Evolutionary conservation across 2,888 invertebrate species (phyloP).

Genomic region (Lithodes maja): DNA sequence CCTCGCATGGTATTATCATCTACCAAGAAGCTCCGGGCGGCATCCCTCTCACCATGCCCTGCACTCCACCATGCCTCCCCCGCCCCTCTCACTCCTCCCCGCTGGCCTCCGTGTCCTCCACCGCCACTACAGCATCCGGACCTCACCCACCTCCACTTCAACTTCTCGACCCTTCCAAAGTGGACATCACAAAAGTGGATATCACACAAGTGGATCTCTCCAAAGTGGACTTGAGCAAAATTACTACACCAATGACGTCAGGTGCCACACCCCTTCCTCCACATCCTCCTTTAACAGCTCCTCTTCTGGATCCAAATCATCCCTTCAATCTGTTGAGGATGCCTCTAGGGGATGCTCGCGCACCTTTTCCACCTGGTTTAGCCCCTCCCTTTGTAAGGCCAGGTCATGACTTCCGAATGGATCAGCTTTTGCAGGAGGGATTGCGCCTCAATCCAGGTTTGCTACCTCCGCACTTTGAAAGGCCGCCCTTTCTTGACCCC

Average conservation of each 20-base stretch:
- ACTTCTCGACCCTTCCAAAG: slow-evolving; percentile 70
- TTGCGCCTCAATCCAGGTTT: slow-evolving; percentile 82
- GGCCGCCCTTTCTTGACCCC: slow-evolving; percentile 85
- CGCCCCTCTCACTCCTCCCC: slow-evolving; percentile 69
- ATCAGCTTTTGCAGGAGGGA: slow-evolving; percentile 88
- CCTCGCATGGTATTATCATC: slow-evolving; percentile 94
- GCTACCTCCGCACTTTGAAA: slow-evolving; percentile 84
- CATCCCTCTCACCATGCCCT: slow-evolving; percentile 66
- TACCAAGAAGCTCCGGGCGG: slow-evolving; percentile 77
- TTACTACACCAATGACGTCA: slow-evolving; percentile 63
- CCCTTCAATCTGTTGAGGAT: slow-evolving; percentile 79
- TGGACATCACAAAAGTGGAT: slow-evolving; percentile 69
- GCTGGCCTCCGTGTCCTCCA: slow-evolving; percentile 67
- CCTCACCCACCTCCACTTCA: slow-evolving; percentile 71
- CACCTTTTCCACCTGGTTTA: slow-evolving; percentile 74
- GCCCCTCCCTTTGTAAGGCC: slow-evolving; percentile 76
- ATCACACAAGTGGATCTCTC: slow-evolving; percentile 68
- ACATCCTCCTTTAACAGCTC: slow-evolving; percentile 69
- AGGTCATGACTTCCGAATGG: slow-evolving; percentile 86
- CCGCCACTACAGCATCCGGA: slow-evolving; percentile 68
- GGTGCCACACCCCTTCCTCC: slow-evolving; percentile 69
- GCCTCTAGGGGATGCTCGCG: slow-evolving; percentile 80
- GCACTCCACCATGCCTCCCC: slow-evolving; percentile 68
- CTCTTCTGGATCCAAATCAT: slow-evolving; percentile 70
- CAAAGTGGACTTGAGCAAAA: slow-evolving; percentile 66